Evolutionary conservation across 1,140 invertebrate genomes (phyloP), one percentile per base, ranked within the genome.

Genomic region (Drosophila ananassae): DNA sequence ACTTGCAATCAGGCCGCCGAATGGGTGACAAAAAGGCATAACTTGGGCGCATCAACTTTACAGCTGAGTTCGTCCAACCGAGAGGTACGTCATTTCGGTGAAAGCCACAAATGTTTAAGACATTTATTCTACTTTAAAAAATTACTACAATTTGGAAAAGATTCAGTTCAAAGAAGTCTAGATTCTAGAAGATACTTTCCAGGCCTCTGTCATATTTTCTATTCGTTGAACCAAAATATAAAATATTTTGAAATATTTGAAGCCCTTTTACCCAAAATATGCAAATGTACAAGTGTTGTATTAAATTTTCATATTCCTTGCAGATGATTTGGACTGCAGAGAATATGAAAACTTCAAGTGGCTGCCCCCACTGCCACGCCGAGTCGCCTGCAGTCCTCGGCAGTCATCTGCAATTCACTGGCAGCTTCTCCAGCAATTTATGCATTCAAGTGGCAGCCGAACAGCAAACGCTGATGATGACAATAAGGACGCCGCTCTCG

Each of bases 281-380:
- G 28, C 13, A 47, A 22, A 64, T 62, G 67, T 21, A 32, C 34
- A 34, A 67, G 32, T 52, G 34, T 59, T 81, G 74, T 53, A 87
- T 52, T 51, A 54, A 56, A 85, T 78, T 74, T 77, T 62, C 69
- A 87, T 81, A 85, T 81, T 87, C 54, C 69, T 78, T 58, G 64
- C 66, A 87, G 81, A 77, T 78, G 69, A 87, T 87, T 71, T 87
- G 55, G 68, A 81, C 77, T 85, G 77, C 81, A 69, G 54, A 60
- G 76, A 81, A 87, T 84, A 81, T 85, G 81, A 85, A 77, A 81
- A 81, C 69, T 85, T 85, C 82, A 85, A 85, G 78, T 81, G 81
- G 77, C 73, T 74, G 12, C 32, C 47, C 21, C 21, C n/a, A n/a
- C 32, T 39, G 32, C 34, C 52, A 46, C 50, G 48, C 48, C 34